Evolutionary conservation across 2,113 vertebrate species (phyloP).

Genomic region (Prinia subflava): DNA sequence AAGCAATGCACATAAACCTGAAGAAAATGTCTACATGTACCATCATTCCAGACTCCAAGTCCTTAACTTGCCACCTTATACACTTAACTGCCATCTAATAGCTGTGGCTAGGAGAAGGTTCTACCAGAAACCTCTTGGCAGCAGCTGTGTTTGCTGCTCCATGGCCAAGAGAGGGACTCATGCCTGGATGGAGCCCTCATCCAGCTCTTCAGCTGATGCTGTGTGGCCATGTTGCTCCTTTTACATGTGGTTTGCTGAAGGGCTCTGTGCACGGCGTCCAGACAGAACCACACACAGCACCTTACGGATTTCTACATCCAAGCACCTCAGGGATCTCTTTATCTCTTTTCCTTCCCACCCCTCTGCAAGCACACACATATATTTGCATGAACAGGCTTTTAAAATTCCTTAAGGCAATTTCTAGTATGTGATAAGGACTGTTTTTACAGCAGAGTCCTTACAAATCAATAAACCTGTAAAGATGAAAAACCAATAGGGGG

Average conservation of each 20-base stretch:
- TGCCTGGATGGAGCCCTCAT: not conserved
- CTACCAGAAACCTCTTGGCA: not conserved
- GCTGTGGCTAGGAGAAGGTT: not conserved
- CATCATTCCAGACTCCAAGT: not conserved
- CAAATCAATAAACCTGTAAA: not conserved
- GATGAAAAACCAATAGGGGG: not conserved
- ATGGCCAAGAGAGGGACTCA: not conserved
- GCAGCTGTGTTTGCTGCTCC: not conserved
- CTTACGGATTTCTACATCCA: not conserved
- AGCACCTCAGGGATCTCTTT: not conserved
- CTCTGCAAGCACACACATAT: not conserved
- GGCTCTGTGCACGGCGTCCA: not conserved
- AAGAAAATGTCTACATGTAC: not conserved
- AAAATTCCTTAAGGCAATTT: not conserved
- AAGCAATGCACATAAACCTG: not conserved
- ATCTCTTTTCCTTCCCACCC: not conserved
- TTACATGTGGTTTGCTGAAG: fast-evolving
- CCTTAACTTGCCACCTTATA: not conserved
- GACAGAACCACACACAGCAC: not conserved
- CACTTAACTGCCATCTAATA: not conserved
- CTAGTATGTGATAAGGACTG: not conserved
- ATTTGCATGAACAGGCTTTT: not conserved
- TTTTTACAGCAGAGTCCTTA: not conserved
- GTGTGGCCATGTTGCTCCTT: fast-evolving
- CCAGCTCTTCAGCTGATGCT: not conserved